Percentiles rank a stretch among this genome's conserved stretches.
These are phyloP conservation scores for Mormyrops attenuatus DNA, from an alignment of 2,797 vertebrate species.

Conservation along the genomic window DNA sequence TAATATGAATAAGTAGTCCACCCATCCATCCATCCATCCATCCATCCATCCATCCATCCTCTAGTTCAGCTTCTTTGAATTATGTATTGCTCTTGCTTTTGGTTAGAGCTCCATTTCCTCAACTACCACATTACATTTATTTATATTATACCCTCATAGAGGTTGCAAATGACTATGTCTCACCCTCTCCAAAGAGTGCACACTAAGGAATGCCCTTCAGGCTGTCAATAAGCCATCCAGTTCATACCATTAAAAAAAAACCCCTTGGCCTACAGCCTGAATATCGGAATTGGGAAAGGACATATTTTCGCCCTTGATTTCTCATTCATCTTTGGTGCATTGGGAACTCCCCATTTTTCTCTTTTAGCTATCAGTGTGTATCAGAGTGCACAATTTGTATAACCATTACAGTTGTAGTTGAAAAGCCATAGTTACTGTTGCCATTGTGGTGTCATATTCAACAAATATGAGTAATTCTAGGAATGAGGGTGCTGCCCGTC, in stretches of 20 bases:
- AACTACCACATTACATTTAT: not conserved
- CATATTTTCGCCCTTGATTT: not conserved
- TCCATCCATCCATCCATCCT: not conserved
- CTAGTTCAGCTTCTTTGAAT: not conserved
- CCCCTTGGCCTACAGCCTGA: not conserved
- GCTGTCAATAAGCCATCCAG: not conserved
- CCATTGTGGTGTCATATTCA: not conserved
- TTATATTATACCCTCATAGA: not conserved
- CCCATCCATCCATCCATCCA: not conserved
- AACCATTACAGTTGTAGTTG: not conserved
- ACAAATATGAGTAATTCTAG: not conserved
- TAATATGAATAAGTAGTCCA: not conserved
- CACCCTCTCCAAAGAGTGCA: not conserved
- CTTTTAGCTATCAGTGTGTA: not conserved
- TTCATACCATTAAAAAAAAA: not conserved
- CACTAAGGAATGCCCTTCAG: not conserved
- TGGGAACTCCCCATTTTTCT: not conserved
- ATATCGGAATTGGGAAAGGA: not conserved
- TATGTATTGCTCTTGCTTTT: not conserved
- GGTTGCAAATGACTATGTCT: not conserved
- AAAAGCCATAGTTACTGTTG: slow-evolving; percentile 5
- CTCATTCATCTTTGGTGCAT: not conserved
- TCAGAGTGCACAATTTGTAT: not conserved
- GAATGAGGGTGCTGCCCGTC: not conserved
- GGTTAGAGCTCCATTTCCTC: not conserved